These are phyloP conservation scores for Archips crataeganus DNA, from an alignment of 2,888 invertebrate species.

Conservation along the genomic window DNA sequence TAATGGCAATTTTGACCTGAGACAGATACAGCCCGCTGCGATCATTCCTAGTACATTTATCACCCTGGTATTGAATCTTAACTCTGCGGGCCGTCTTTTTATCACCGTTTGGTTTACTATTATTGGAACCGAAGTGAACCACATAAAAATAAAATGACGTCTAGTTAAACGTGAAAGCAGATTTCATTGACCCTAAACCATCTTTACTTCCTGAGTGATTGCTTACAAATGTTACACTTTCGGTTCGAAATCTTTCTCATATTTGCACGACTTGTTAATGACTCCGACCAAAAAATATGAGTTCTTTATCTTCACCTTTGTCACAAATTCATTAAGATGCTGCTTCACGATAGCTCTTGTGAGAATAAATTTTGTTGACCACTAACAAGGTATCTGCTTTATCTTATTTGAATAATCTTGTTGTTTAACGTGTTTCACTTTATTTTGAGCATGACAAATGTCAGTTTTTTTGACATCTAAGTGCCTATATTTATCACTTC, in stretches of 20 bases:
- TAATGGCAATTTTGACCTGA: conserved; percentile 60
- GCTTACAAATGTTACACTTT: neutral
- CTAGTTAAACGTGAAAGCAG: conserved; percentile 6
- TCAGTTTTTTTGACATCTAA: conserved; percentile 15
- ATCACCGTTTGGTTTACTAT: conserved; percentile 51
- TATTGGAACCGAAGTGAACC: conserved; percentile 47
- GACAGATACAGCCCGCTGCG: conserved; percentile 58
- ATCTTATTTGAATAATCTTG: conserved; percentile 41
- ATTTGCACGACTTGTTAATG: conserved; percentile 14
- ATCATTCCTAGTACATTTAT: conserved; percentile 62
- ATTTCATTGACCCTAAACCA: conserved; percentile 3
- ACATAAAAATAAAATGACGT: conserved; percentile 15
- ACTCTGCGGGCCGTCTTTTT: conserved; percentile 40
- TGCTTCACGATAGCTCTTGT: conserved; percentile 39
- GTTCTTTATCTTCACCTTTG: conserved; percentile 22
- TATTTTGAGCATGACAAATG: conserved; percentile 14
- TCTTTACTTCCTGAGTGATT: neutral
- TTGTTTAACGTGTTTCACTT: conserved; percentile 27
- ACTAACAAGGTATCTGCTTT: conserved; percentile 39
- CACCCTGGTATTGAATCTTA: conserved; percentile 56
- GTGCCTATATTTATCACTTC: neutral
- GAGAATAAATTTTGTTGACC: conserved; percentile 40
- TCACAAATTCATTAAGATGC: conserved; percentile 41
- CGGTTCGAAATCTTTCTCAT: neutral
- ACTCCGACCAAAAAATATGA: conserved; percentile 7